Base-by-base conservation (phyloP, 2,113 vertebrate species). In the Talpa occidentalis region DNA sequence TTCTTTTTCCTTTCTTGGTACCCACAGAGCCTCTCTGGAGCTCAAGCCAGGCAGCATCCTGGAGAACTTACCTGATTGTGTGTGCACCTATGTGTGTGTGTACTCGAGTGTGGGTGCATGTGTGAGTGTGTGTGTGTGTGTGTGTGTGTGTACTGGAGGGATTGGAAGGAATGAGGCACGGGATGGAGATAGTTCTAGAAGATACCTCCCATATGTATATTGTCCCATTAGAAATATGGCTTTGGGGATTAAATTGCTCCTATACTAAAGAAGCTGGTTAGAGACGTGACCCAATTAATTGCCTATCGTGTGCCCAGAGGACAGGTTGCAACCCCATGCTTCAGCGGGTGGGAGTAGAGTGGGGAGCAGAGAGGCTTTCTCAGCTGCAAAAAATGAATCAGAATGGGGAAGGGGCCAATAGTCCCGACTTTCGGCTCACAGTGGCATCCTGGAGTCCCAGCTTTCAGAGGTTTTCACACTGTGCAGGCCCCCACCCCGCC, bases 201-300 rank as follows among this genome's bases (percentile, higher is more conserved):
- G 73, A 88, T 67, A 74, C 22, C 54, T 35, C 35, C 76, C 62
- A 32, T 22, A n/a, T 28, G 40, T 81, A 35, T 22, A 47, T 93
- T 1, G 82, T 30, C 49, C 44, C 40, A 30, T 35, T 83, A 79
- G 64, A 67, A 91, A 81, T 54, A 69, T 7, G 32, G 35, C 44
- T 64, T 81, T 52, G 73, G 96, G 56, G 74, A 76, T 72, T 77
- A 32, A 42, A 47, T 83, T 72, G 30, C 35, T 67, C 78, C 54
- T 82, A 10, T 91, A 47, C 87, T 83, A 89, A 64, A 96, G 82
- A 89, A 95, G 79, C 62, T 7, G 0, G 78, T 90, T 94, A 73
- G 69, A 96, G 40, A 74, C 17, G 6, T 32, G 52, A 82, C 82
- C 82, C 87, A 94, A 42, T 82, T 83, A 91, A 80, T 56, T 92